Conservation (phyloP, 64 coral and sea anemone genomes). For the Stichodactyla mertensii region DNA sequence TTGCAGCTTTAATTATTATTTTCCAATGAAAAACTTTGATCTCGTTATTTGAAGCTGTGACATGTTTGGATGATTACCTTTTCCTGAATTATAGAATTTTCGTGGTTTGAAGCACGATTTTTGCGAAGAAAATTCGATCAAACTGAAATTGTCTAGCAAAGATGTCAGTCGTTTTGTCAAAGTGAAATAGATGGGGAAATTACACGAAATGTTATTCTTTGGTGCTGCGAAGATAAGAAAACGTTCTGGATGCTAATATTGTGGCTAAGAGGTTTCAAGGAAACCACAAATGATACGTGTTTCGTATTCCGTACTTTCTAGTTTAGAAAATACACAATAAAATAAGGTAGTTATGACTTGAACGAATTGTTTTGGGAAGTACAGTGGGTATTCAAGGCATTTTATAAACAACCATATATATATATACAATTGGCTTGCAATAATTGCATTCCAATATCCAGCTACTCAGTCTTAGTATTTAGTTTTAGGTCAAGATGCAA, state of each 20-base stretch:
- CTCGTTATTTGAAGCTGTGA: not conserved
- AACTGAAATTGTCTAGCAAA: not conserved
- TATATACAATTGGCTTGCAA: not conserved
- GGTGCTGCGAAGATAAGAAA: not conserved
- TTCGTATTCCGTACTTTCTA: not conserved
- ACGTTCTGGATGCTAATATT: not conserved
- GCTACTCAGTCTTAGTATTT: not conserved
- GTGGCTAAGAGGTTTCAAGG: not conserved
- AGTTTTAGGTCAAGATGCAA: no score
- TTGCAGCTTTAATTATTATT: not conserved
- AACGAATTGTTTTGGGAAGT: no score
- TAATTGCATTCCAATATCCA: not conserved
- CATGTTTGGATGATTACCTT: not conserved
- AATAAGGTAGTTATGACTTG: not conserved
- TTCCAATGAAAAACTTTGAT: not conserved
- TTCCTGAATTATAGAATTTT: not conserved
- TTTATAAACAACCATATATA: not conserved
- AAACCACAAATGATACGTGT: not conserved
- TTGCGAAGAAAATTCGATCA: not conserved
- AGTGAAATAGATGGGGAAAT: constrained; percentile 6
- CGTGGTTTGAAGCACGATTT: not conserved
- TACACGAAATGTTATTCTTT: not conserved
- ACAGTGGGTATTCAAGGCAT: not conserved
- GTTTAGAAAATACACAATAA: not conserved
- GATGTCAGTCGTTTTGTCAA: not conserved